Evolutionary conservation across 2,113 vertebrate genomes (phyloP).

Genomic region (Seriola aureovittata): DNA sequence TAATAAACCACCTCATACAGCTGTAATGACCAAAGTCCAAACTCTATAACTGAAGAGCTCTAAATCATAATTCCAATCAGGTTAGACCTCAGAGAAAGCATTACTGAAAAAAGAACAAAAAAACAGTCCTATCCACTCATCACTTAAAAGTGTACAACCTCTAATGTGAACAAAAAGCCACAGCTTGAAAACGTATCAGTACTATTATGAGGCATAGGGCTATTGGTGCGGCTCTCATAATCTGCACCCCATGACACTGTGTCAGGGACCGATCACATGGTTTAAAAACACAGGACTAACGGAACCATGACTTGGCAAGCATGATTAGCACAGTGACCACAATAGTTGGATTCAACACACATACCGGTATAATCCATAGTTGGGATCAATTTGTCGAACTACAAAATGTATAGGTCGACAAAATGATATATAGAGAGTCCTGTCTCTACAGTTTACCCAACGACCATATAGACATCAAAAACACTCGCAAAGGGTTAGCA

Average conservation of each 20-base stretch:
- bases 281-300: conserved; percentile 74
- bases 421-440: too few species aligned
- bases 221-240: conserved; percentile 63
- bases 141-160: background rate
- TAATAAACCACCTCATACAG: conserved; percentile 47
- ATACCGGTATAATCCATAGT: background rate
- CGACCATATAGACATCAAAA: background rate
- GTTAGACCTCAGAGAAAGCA: background rate
- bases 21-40: conserved; percentile 70
- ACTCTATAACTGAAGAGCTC: background rate
- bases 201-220: conserved; percentile 21
- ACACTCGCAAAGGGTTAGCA: background rate
- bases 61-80: background rate
- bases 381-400: background rate
- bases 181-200: background rate
- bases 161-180: background rate
- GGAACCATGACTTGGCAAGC: conserved; percentile 81
- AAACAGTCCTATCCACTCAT: background rate
- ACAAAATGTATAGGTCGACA: too few species aligned
- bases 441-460: background rate
- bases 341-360: conserved; percentile 5
- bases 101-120: background rate
- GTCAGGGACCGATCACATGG: conserved; percentile 83
- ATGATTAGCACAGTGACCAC: conserved; percentile 54
- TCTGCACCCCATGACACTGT: conserved; percentile 81